These are phyloP conservation scores for Caenorhabditis angaria DNA, from an alignment of 2,888 invertebrate species.

Conservation along the genomic window DNA sequence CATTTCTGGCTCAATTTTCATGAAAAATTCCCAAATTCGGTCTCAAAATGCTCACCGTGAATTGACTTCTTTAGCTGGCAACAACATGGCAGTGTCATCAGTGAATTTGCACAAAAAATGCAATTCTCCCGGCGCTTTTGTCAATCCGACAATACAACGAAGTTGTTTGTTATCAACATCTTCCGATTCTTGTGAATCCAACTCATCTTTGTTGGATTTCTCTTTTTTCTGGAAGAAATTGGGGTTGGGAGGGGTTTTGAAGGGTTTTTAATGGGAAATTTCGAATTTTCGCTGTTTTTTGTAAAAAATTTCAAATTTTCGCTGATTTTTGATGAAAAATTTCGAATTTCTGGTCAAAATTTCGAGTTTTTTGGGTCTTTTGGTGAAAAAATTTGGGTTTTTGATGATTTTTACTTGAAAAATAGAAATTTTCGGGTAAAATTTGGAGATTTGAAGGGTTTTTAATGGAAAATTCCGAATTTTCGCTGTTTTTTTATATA, in stretches of 20 bases:
- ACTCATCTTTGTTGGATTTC: constrained; percentile 9
- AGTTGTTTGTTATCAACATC: constrained; percentile 18
- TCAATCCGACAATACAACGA: constrained; percentile 29
- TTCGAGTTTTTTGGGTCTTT: too few species aligned
- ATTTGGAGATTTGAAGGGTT: too few species aligned
- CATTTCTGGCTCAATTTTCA: not conserved
- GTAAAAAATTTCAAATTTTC: too few species aligned
- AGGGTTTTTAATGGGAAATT: not conserved
- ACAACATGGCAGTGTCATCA: constrained; percentile 29
- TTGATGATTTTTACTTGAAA: too few species aligned
- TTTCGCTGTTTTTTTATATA: too few species aligned
- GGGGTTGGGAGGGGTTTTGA: not conserved
- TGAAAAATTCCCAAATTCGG: not conserved
- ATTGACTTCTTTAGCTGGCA: constrained; percentile 41
- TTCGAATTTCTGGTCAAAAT: too few species aligned
- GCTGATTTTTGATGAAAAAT: too few species aligned
- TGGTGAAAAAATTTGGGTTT: too few species aligned
- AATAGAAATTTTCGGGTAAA: too few species aligned
- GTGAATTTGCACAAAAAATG: constrained; percentile 39
- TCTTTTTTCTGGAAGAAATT: constrained; percentile 9
- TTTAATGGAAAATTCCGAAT: too few species aligned
- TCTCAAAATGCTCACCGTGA: constrained; percentile 14
- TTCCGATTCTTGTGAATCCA: not conserved
- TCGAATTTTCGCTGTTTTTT: too few species aligned
- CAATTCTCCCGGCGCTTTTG: constrained; percentile 33